Base-by-base conservation (phyloP, 2,888 invertebrate species). In the Cinara cedri region DNA sequence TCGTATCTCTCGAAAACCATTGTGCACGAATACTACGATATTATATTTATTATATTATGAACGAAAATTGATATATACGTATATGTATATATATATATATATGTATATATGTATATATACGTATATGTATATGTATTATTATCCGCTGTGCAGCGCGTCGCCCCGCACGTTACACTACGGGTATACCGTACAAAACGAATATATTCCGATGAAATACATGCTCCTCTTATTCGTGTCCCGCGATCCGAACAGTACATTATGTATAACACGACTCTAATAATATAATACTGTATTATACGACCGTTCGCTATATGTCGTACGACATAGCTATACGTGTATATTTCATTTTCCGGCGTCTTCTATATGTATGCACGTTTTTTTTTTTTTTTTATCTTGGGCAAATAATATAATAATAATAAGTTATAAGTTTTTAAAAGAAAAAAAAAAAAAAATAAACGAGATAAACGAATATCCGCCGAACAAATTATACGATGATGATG, bases 141-240 rank as follows among this genome's bases (percentile, higher is more conserved):
- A n/a, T n/a, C n/a, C n/a, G n/a, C n/a, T n/a, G n/a, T n/a, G n/a
- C n/a, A n/a, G n/a, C n/a, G n/a, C n/a, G n/a, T n/a, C n/a, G n/a
- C n/a, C n/a, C n/a, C n/a, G n/a, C n/a, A n/a, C n/a, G n/a, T n/a
- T n/a, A n/a, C n/a, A n/a, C n/a, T n/a, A n/a, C n/a, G n/a, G n/a
- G n/a, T n/a, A n/a, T n/a, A n/a, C n/a, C n/a, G 24, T 60, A 72
- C 57, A 62, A 72, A 72, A 72, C 49, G 60, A 26, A 72, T 72
- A n/a, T n/a, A 46, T 72, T 60, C 62, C n/a, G 60, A 62, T 19
- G 72, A 49, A 49, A 49, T 46, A 62, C 34, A 34, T 34, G n/a
- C n/a, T n/a, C n/a, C n/a, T n/a, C n/a, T n/a, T n/a, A 14, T 72
- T 49, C 49, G 13, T 14, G 24, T 49, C 26, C 60, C 72, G 13